phyloP scores from a whole-genome alignment of 2,888 invertebrate genomes.

The Tineola bisselliella region DNA sequence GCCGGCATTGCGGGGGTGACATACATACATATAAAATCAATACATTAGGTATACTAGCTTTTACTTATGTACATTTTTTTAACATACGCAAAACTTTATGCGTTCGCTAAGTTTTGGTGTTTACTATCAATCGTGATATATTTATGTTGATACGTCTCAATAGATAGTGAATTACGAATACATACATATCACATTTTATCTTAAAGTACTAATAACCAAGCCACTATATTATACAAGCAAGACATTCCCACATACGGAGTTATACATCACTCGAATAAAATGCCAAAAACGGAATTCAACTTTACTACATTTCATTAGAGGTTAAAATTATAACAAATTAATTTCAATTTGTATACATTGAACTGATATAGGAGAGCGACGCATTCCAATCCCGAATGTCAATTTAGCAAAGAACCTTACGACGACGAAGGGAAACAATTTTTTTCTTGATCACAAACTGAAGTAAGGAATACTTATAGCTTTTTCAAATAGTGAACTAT shows the following conservation, averaged over 20 bases:
- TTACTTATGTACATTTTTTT: no score
- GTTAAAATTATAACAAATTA: background rate
- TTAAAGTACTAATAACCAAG: background rate
- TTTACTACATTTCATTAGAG: background rate
- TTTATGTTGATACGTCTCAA: no score
- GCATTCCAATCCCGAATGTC: conserved; percentile 3
- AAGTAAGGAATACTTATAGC: conserved; percentile 18
- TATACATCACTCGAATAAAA: background rate
- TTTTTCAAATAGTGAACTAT: no score
- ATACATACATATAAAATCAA: no score
- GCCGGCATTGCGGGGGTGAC: no score
- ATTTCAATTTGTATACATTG: background rate
- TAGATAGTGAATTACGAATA: no score
- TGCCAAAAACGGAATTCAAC: background rate
- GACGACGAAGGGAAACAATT: conserved; percentile 15
- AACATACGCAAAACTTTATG: no score
- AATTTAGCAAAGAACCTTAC: background rate
- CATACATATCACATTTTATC: background rate
- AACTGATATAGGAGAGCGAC: background rate
- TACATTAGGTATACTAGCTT: no score
- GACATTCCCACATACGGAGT: background rate
- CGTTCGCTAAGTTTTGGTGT: no score
- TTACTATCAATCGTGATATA: no score
- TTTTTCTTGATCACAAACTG: conserved; percentile 18
- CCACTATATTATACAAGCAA: background rate